A percentile compares a stretch with the other conserved stretches of the same genome.
Conservation (phyloP, 1,140 invertebrate species). For the Sminthurinus signatus region DNA sequence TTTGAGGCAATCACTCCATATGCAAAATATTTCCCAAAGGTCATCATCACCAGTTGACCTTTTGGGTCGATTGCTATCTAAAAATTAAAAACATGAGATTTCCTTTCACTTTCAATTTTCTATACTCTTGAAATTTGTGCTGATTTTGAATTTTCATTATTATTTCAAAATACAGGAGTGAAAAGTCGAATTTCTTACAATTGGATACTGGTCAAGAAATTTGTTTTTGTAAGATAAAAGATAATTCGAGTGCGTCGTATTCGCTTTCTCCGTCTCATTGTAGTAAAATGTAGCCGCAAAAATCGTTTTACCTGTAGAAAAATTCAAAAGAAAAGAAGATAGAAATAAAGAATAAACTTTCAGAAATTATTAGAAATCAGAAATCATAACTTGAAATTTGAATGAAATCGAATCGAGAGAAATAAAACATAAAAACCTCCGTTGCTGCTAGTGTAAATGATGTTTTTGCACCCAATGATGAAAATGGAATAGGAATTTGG, state of each 20-base stretch:
- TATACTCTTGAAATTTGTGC: too few relatives aligned
- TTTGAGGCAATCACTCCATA: slow-evolving; percentile 5
- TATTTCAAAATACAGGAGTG: too few relatives aligned
- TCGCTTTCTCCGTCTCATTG: background rate
- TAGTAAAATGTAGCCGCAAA: background rate
- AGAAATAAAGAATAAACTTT: too few relatives aligned
- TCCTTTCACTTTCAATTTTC: background rate
- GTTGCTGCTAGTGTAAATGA: slow-evolving; percentile 20
- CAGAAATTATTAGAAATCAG: too few relatives aligned
- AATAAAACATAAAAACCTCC: slow-evolving; percentile 4
- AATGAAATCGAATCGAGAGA: too few relatives aligned
- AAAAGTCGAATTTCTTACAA: too few relatives aligned
- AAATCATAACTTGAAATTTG: too few relatives aligned
- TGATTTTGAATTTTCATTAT: too few relatives aligned
- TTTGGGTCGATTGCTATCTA: background rate
- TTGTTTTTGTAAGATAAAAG: background rate
- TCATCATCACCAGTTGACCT: slow-evolving; percentile 1
- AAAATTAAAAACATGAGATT: too few relatives aligned
- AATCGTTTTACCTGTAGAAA: background rate
- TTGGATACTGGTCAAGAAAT: background rate
- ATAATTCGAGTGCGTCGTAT: background rate
- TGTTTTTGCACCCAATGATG: slow-evolving; percentile 19
- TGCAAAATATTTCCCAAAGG: background rate
- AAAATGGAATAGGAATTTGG: slow-evolving; percentile 14
- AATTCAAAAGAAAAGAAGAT: too few relatives aligned